phyloP scores from a whole-genome alignment of 2,888 invertebrate genomes.

The Spilarctia lutea region DNA sequence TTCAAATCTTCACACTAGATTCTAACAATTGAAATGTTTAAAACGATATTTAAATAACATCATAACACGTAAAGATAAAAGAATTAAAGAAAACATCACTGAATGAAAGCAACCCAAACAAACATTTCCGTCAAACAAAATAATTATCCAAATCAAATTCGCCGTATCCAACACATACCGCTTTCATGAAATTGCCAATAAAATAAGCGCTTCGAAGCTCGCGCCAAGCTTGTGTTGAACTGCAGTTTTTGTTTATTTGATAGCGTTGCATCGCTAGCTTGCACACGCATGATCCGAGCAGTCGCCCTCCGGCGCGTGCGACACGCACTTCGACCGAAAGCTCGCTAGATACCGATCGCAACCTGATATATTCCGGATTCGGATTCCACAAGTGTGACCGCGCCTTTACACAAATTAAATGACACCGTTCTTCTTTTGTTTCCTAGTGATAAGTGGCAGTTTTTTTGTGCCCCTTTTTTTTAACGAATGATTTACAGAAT shows the following conservation, averaged over 20 bases:
- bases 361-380: constrained; percentile 41
- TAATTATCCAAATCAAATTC: constrained; percentile 46
- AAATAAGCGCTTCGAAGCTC: constrained; percentile 67
- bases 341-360: constrained; percentile 57
- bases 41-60: neutral
- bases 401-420: constrained; percentile 50
- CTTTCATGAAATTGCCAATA: constrained; percentile 63
- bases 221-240: constrained; percentile 69
- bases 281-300: constrained; percentile 76
- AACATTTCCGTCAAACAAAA: constrained; percentile 12
- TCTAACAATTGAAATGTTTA: neutral
- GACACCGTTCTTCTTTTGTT: constrained; percentile 30
- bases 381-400: constrained; percentile 56
- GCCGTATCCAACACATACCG: constrained; percentile 56
- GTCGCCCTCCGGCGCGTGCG: constrained; percentile 79
- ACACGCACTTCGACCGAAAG: constrained; percentile 72
- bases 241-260: constrained; percentile 84
- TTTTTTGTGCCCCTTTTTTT: constrained; percentile 10
- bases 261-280: constrained; percentile 79
- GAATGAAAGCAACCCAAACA: constrained; percentile 2
- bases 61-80: neutral
- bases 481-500: neutral
- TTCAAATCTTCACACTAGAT: neutral
- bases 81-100: neutral
- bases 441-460: constrained; percentile 27